These are phyloP conservation scores for Epinephelus awoara DNA, from an alignment of 2,797 vertebrate species.

Conservation along the genomic window DNA sequence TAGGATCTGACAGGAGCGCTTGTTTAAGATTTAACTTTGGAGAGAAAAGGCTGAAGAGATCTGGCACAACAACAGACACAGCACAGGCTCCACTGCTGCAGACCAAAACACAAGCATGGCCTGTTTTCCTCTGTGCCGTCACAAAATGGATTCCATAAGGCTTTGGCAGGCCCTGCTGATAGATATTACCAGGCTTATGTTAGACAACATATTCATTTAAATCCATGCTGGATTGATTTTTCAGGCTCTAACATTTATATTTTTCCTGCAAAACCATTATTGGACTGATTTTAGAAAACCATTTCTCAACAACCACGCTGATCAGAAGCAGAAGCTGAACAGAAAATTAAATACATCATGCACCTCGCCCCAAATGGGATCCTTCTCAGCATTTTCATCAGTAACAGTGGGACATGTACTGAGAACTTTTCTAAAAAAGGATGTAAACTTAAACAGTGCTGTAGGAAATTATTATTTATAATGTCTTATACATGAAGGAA, in stretches of 20 bases:
- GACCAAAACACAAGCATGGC: constrained; percentile 58
- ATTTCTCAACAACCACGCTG: constrained; percentile 23
- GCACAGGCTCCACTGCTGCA: constrained; percentile 39
- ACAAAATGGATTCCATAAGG: constrained; percentile 71
- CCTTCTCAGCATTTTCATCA: constrained; percentile 16
- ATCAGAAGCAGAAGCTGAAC: constrained; percentile 20
- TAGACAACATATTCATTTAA: constrained; percentile 57
- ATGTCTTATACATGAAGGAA: neutral
- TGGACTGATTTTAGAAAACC: constrained; percentile 14
- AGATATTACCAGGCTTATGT: constrained; percentile 63
- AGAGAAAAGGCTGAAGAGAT: constrained; percentile 60
- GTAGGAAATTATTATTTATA: neutral
- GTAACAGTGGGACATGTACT: neutral
- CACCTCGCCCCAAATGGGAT: neutral
- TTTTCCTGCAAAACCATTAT: constrained; percentile 56
- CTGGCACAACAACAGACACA: constrained; percentile 68
- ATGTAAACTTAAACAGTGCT: neutral
- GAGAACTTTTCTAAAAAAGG: neutral
- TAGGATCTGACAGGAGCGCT: constrained; percentile 55
- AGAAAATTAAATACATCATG: constrained; percentile 4
- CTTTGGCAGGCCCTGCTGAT: constrained; percentile 35
- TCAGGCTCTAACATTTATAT: constrained; percentile 52
- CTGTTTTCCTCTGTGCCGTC: constrained; percentile 51
- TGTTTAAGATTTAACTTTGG: constrained; percentile 61
- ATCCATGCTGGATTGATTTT: constrained; percentile 60